Percentiles rank a stretch among this genome's conserved stretches.
Conservation (phyloP, 2,113 vertebrate species). For the Polyodon spathula region DNA sequence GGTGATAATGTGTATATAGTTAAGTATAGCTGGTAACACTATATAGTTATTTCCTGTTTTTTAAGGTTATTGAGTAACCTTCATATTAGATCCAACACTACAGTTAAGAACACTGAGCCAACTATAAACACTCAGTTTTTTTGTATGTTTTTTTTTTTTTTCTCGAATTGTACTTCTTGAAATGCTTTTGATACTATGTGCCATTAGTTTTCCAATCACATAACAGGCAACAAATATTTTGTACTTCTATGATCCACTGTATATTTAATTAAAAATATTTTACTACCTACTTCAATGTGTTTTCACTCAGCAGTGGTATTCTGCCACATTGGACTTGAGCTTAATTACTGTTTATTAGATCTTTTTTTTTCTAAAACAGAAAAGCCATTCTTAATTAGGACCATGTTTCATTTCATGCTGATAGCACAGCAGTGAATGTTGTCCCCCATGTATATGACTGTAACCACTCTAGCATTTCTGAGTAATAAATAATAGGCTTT, state of each 20-base stretch:
- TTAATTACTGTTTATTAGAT: constrained; percentile 8
- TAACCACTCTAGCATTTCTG: constrained; percentile 8
- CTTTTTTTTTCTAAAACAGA: constrained; percentile 3
- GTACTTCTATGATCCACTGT: constrained; percentile 96
- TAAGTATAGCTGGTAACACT: constrained; percentile 80
- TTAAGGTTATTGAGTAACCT: constrained; percentile 80
- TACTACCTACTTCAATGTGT: constrained; percentile 43
- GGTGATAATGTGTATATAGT: constrained; percentile 94
- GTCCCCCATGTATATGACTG: constrained; percentile 3
- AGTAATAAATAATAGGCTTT: constrained; percentile 11
- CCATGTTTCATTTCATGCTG: constrained; percentile 9
- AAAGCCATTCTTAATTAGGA: constrained; percentile 9
- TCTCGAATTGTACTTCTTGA: constrained; percentile 73
- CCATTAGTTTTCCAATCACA: constrained; percentile 95
- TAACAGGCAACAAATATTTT: constrained; percentile 95
- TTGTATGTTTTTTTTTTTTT: constrained; percentile 65
- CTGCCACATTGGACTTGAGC: constrained; percentile 4
- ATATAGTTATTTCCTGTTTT: constrained; percentile 73
- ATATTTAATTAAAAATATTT: constrained; percentile 96
- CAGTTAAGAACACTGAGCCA: constrained; percentile 79
- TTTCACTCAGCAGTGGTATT: constrained; percentile 22
- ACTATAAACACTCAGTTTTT: constrained; percentile 80
- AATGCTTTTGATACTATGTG: constrained; percentile 95
- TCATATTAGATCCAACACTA: constrained; percentile 72
- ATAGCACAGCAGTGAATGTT: background rate